These are phyloP conservation scores for Chromoteleia sp. DNA, from an alignment of 2,888 invertebrate genomes.

Conservation along the genomic window DNA sequence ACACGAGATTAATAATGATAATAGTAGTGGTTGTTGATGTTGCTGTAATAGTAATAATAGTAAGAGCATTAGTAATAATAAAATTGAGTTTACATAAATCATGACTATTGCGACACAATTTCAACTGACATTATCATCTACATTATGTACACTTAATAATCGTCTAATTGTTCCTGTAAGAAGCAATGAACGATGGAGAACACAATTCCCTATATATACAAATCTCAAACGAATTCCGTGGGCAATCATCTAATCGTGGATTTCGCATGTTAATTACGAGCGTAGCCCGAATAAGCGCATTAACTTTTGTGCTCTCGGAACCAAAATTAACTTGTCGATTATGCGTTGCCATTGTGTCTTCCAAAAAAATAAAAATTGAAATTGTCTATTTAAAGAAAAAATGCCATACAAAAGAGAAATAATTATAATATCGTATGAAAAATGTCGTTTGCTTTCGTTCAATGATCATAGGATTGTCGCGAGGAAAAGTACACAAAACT, in stretches of 20 bases:
- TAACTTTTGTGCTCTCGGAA: conserved; percentile 12
- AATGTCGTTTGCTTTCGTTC: background rate
- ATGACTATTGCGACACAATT: conserved; percentile 53
- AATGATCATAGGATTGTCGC: conserved; percentile 20
- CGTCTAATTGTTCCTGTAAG: conserved; percentile 37
- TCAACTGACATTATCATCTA: conserved; percentile 52
- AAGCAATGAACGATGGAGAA: conserved; percentile 43
- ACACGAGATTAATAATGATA: conserved; percentile 34
- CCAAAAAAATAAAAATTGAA: conserved; percentile 10
- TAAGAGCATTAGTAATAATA: conserved; percentile 31
- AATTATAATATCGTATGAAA: conserved; percentile 10
- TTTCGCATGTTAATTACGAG: background rate
- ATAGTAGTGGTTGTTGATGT: too few species aligned
- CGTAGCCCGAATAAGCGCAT: background rate
- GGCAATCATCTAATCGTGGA: background rate
- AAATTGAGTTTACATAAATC: conserved; percentile 50
- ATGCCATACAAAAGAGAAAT: conserved; percentile 19
- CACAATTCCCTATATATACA: conserved; percentile 53
- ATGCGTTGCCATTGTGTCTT: conserved; percentile 9
- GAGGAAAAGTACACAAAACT: conserved; percentile 58
- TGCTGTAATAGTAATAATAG: background rate
- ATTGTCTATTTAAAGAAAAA: conserved; percentile 19
- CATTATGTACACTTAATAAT: conserved; percentile 55
- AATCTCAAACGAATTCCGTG: conserved; percentile 22
- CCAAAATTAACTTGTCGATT: background rate